These are phyloP conservation scores for Chamaetylas fuelleborni DNA, from an alignment of 2,113 vertebrate species.

Conservation along the genomic window DNA sequence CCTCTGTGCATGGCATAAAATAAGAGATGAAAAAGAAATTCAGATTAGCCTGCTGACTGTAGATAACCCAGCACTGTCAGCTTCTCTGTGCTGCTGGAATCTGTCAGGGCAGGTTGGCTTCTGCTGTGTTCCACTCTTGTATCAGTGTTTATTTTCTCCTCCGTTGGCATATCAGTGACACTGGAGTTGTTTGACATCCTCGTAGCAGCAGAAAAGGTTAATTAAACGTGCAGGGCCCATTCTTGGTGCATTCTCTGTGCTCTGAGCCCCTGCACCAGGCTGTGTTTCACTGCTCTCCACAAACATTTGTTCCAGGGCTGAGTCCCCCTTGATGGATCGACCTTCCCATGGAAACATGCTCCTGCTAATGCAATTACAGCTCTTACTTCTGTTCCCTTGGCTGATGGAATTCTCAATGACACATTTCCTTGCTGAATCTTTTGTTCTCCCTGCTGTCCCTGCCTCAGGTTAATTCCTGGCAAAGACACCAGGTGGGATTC, in stretches of 20 bases:
- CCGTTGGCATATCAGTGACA: neutral
- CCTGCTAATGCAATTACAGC: slow-evolving; percentile 35
- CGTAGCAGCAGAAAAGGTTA: slow-evolving; percentile 41
- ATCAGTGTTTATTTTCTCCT: neutral
- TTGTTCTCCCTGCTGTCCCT: neutral
- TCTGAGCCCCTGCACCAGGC: neutral
- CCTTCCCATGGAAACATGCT: neutral
- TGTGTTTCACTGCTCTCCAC: neutral
- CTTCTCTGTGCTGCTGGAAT: neutral
- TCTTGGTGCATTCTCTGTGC: neutral
- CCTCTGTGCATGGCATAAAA: neutral
- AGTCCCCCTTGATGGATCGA: neutral
- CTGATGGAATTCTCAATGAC: neutral
- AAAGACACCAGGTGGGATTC: neutral
- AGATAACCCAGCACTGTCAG: slow-evolving; percentile 20
- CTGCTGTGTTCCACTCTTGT: neutral
- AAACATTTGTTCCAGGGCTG: neutral
- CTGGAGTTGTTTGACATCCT: slow-evolving; percentile 9
- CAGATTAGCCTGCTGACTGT: neutral
- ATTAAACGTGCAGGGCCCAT: slow-evolving; percentile 1
- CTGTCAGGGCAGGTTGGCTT: slow-evolving; percentile 14
- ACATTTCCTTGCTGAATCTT: neutral
- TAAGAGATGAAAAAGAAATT: neutral
- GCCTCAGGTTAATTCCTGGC: neutral
- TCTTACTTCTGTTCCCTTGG: neutral